phyloP scores from a whole-genome alignment of 2,113 vertebrate genomes.

The Noturus placidus region DNA sequence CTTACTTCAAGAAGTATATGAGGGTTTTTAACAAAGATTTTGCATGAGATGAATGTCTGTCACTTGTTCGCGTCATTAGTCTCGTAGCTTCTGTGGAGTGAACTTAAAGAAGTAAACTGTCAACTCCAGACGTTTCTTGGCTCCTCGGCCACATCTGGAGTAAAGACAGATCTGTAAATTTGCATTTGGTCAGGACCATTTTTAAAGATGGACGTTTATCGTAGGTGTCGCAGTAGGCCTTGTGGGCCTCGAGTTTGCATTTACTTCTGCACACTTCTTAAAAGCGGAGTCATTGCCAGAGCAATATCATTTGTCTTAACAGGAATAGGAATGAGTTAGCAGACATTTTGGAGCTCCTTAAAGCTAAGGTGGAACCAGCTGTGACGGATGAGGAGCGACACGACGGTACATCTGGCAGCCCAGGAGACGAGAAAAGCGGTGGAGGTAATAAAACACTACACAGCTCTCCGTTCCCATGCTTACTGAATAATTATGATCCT shows the following conservation, averaged over 20 bases:
- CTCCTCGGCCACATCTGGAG: neutral
- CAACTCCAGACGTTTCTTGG: neutral
- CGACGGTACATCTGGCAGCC: constrained; percentile 70
- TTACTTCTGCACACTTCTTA: neutral
- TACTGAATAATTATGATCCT: constrained; percentile 6
- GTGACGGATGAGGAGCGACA: constrained; percentile 70
- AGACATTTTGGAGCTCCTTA: constrained; percentile 89
- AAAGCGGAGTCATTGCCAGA: neutral
- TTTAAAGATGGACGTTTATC: neutral
- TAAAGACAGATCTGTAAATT: neutral
- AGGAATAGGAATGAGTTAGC: constrained; percentile 93
- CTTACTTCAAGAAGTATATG: neutral
- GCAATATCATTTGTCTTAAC: constrained; percentile 34
- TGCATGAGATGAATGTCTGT: neutral
- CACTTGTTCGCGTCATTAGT: neutral
- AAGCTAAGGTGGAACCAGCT: constrained; percentile 86
- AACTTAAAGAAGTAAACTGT: neutral
- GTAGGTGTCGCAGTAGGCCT: neutral
- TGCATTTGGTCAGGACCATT: neutral
- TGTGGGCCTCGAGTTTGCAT: neutral
- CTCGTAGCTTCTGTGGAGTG: neutral
- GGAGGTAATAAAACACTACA: constrained; percentile 27
- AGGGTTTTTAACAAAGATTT: neutral
- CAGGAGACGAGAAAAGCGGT: constrained; percentile 74
- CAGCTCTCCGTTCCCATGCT: neutral